Base-by-base conservation (phyloP, 1,140 invertebrate genomes). In the Tetragonula clypearis region DNA sequence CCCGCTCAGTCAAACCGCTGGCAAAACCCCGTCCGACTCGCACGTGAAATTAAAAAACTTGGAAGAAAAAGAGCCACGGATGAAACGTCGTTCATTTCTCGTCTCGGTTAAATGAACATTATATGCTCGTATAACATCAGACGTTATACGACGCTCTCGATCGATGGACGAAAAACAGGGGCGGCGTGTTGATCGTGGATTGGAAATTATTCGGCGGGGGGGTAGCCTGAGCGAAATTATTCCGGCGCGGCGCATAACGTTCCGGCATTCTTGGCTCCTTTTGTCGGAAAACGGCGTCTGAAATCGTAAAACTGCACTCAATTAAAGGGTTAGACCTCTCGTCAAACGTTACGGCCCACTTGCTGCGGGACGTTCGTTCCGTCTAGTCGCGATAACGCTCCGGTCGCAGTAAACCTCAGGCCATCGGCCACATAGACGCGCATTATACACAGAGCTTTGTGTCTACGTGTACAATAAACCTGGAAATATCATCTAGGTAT, bases 271-370 rank as follows among this genome's bases (percentile, higher is more conserved):
- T 86, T 84, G 75, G 62, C 71, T 88, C 85, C 81, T 87, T 88
- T 80, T 76, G 84, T 85, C 66, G 73, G 41, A 49, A 72, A 87
- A 89, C 76, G 82, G 86, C 84, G 76, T 88, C 81, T 86, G 88
- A 90, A 90, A 90, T 88, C 88, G 81, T 88, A 91, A 91, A 91
- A 90, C 87, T 87, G 81, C 78, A 71, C 87, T 90, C 90, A 90
- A 90, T 91, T 91, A 88, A 91, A 91, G 85, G 88, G 90, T 87
- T 86, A 86, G 85, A 72, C 83, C 79, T 85, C 84, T 88, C 90
- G 88, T 91, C 90, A 90, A 88, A 90, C 82, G 82, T 86, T 84
- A 86, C 85, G 84, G 85, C 85, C 85, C 85, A 86, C 85, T 86
- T 86, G 81, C 84, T 86, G 80, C 79, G 75, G 60, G 82, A 87